Percentiles rank a stretch among this genome's conserved stretches.
phyloP scores from a whole-genome alignment of 2,797 vertebrate species.

The Coendou prehensilis region DNA sequence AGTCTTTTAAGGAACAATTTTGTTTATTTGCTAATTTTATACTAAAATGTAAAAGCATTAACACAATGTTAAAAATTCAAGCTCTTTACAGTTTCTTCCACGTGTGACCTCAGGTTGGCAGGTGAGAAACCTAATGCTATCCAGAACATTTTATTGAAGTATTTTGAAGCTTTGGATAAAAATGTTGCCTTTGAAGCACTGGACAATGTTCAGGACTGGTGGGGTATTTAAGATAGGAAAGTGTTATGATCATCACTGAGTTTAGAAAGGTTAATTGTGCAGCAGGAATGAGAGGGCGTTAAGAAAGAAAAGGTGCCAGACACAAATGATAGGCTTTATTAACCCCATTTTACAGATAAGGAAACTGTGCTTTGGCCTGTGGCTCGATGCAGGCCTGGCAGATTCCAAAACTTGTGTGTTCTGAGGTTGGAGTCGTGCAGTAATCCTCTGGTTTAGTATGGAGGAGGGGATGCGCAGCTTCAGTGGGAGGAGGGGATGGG shows the following conservation, averaged over 20 bases:
- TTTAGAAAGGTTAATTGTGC: conserved; percentile 26
- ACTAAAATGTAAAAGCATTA: conserved; percentile 11
- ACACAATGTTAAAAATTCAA: conserved; percentile 8
- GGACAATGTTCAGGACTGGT: background rate
- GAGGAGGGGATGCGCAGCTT: too few species aligned
- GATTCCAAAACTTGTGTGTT: background rate
- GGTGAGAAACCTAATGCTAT: background rate
- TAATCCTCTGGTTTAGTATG: background rate
- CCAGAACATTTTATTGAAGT: background rate
- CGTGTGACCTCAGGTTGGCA: background rate
- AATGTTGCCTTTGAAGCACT: background rate
- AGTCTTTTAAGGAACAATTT: background rate
- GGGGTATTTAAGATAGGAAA: background rate
- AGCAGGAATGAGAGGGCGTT: background rate
- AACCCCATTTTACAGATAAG: conserved; percentile 78
- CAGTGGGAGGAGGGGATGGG: too few species aligned
- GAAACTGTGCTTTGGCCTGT: conserved; percentile 61
- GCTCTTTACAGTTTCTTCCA: background rate
- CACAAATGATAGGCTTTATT: conserved; percentile 52
- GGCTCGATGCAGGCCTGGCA: conserved; percentile 28
- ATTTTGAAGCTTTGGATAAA: conserved; percentile 34
- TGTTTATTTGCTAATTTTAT: conserved; percentile 45
- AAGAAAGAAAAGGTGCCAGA: conserved; percentile 40
- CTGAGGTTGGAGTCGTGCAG: background rate
- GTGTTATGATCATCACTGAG: background rate